These are phyloP conservation scores for Colletes gigas DNA, from an alignment of 1,140 invertebrate species.

Conservation along the genomic window DNA sequence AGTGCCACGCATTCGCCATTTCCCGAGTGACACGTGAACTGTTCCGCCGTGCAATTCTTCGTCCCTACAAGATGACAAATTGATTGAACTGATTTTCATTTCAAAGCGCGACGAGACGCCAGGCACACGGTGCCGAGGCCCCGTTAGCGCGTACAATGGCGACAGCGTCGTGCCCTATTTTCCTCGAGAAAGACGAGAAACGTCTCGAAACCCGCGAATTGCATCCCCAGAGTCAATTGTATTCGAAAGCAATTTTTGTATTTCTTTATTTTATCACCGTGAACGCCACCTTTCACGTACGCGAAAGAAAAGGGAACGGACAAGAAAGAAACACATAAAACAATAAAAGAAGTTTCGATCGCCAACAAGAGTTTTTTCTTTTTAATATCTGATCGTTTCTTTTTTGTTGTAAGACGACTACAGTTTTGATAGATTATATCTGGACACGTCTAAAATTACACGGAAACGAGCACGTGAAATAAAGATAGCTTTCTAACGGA, in stretches of 20 bases:
- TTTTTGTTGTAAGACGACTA: too few relatives aligned
- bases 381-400: too few relatives aligned
- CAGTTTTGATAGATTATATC: too few relatives aligned
- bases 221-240: constrained; percentile 30
- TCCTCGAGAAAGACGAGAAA: constrained; percentile 1
- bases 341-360: too few relatives aligned
- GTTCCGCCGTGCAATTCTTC: constrained; percentile 91
- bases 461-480: too few relatives aligned
- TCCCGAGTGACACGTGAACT: constrained; percentile 91
- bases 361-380: too few relatives aligned
- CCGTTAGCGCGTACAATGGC: not conserved
- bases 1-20: constrained; percentile 93
- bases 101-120: not conserved
- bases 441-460: too few relatives aligned
- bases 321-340: too few relatives aligned
- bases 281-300: too few relatives aligned
- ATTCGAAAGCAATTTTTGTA: not conserved
- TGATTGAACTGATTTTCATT: constrained; percentile 38
- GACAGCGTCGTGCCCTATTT: constrained; percentile 15
- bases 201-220: constrained; percentile 9
- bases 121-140: not conserved
- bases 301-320: too few relatives aligned
- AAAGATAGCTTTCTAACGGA: too few relatives aligned
- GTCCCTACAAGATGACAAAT: constrained; percentile 82
- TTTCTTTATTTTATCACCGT: too few relatives aligned